A percentile compares a stretch with the other conserved stretches of the same genome.
Conservation (phyloP, 2,888 invertebrate genomes). For the Parnassius glacialis region DNA sequence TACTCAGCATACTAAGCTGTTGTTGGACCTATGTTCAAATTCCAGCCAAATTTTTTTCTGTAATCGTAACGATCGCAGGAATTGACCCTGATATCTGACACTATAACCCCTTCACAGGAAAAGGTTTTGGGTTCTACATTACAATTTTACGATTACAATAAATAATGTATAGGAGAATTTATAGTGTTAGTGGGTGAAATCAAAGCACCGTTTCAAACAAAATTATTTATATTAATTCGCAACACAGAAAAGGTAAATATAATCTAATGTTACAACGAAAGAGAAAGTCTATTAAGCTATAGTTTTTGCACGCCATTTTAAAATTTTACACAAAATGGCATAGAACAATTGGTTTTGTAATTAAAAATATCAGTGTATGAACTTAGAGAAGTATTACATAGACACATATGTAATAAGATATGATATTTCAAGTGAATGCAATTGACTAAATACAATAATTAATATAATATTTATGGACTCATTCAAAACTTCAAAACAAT, state of each 20-base stretch:
- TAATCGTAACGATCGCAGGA: no score
- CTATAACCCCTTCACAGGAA: no score
- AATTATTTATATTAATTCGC: constrained; percentile 15
- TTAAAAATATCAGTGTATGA: constrained; percentile 1
- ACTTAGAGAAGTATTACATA: constrained; percentile 11
- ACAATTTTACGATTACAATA: no score
- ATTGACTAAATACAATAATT: constrained; percentile 10
- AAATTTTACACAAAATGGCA: background rate
- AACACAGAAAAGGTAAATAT: constrained; percentile 6
- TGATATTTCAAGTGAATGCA: constrained; percentile 8
- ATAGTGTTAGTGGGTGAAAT: background rate
- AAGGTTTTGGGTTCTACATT: no score
- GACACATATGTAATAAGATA: constrained; percentile 15
- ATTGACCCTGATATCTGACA: no score
- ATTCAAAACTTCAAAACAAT: background rate
- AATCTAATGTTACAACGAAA: background rate
- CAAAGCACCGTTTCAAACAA: constrained; percentile 7
- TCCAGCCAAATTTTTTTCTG: no score
- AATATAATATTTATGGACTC: constrained; percentile 2
- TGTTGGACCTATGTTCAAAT: no score
- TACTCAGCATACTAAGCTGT: no score
- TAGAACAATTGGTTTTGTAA: background rate
- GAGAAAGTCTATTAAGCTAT: background rate
- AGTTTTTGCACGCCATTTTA: background rate
- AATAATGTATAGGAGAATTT: no score